These are phyloP conservation scores for Drosophila suboccidentalis DNA, from an alignment of 2,888 invertebrate genomes.

Conservation along the genomic window DNA sequence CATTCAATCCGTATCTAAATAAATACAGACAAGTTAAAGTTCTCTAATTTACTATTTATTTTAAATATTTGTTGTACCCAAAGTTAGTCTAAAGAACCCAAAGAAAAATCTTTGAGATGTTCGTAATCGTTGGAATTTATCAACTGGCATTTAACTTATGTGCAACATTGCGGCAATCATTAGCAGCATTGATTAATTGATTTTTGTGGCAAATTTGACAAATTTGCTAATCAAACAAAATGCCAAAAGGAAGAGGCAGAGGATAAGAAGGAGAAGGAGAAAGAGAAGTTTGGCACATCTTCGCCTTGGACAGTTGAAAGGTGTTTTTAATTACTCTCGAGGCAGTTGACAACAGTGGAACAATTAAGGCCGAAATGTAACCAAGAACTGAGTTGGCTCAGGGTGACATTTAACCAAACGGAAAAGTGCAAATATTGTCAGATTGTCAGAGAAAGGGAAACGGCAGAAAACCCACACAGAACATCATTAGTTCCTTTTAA, in stretches of 20 bases:
- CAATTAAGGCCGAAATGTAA: conserved; percentile 60
- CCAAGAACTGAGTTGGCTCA: conserved; percentile 33
- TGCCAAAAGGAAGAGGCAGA: conserved; percentile 8
- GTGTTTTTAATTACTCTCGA: conserved; percentile 83
- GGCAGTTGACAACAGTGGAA: conserved; percentile 70
- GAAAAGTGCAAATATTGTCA: conserved; percentile 81
- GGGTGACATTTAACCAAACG: conserved; percentile 75
- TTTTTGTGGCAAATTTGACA: conserved; percentile 69
- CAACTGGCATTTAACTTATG: conserved; percentile 6
- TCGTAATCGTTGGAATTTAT: conserved; percentile 4
- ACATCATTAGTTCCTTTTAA: conserved; percentile 72
- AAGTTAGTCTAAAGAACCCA: neutral
- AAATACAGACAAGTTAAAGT: no score
- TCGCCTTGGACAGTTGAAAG: conserved; percentile 77
- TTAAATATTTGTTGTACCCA: no score
- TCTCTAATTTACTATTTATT: no score
- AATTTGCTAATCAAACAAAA: conserved; percentile 73
- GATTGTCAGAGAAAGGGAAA: conserved; percentile 29
- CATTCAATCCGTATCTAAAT: no score
- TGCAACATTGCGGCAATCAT: conserved; percentile 49
- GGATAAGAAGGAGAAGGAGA: neutral
- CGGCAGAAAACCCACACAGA: conserved; percentile 71
- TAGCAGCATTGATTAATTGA: conserved; percentile 76
- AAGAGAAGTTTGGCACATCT: conserved; percentile 21
- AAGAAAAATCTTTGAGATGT: neutral